Evolutionary conservation across 2,888 invertebrate genomes (phyloP), one percentile per base, ranked within the genome.

Genomic region (Thecophora atra): DNA sequence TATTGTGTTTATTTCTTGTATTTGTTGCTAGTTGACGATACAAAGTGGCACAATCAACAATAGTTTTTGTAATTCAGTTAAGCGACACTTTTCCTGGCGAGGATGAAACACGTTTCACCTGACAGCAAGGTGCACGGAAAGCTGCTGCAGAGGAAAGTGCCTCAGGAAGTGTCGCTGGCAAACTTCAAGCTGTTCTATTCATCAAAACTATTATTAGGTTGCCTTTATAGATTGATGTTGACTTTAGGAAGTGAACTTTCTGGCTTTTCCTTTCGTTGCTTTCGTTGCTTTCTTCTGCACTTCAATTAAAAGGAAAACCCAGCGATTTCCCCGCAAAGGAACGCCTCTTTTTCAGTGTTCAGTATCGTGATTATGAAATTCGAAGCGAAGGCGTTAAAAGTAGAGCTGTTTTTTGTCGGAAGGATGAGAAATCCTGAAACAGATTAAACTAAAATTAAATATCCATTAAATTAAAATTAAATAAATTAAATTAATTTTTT

Each of bases 41-140:
- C 60, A 60, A 28, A 60, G 24, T 60, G 28, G 30, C 30, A 26
- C 15, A 19, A 13, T 56, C 56, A 56, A 56, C 21, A 21, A 56
- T 56, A 11, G 28, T 30, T 60, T 17, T 24, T 26, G 60, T 60
- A 60, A 26, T 60, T 24, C 26, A 60, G 60, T 60, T 60, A 60
- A 28, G 17, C n/a, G 30, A 60, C 30, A 60, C n/a, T 13, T 17
- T 24, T n/a, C 30, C 13, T 24, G 26, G 13, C 19, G 13, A 15
- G 21, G 24, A 4, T n/a, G 21, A 24, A 26, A 13, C 56, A 37
- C 37, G 2, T n/a, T n/a, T n/a, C n/a, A n/a, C n/a, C n/a, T n/a
- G n/a, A n/a, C n/a, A n/a, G n/a, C n/a, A n/a, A n/a, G n/a, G n/a
- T n/a, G n/a, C n/a, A n/a, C n/a, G n/a, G n/a, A n/a, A n/a, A n/a